Evolutionary conservation across 2,888 invertebrate species (phyloP), one percentile per base, ranked within the genome.

Genomic region (Mechanitis messenoides): DNA sequence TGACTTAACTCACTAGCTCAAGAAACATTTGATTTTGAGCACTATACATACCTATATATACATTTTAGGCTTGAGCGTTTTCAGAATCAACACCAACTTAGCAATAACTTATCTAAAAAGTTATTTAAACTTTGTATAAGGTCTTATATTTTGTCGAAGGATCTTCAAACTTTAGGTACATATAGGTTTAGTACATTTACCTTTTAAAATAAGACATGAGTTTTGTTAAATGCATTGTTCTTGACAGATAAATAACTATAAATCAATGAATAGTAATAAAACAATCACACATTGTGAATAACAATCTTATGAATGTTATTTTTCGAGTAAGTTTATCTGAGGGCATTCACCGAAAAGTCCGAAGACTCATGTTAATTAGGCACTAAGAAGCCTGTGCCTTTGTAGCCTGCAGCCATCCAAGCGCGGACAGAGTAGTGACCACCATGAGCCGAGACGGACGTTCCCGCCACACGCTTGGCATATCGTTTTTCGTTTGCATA

Each of bases 271-370:
- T 9, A 33, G 33, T 56, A 38, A 58, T 33, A 53, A 33, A 58
- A 45, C 31, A 45, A 54, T 33, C 53, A 45, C 38, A 46, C 45
- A 53, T 56, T 55, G 56, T 56, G 57, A 60, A 58, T 60, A 63
- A 60, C 58, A 58, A 60, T 45, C 3, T 45, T 46, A 54, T 45
- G 55, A 56, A 60, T 60, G 50, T 42, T 55, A 60, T 63, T 62
- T 65, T 65, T 62, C 60, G 65, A 63, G 59, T 67, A 60, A 68
- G 66, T 71, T 71, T 63, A 67, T 68, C 62, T 66, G 85, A 85
- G 88, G 87, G 84, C 89, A 83, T 89, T 89, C 82, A 89, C 89
- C 89, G 85, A 81, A 80, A 66, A 76, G 73, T 73, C 76, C 74
- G 79, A 72, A 72, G 76, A 78, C 79, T 81, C 69, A 81, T 83